Conservation (phyloP, 2,888 invertebrate genomes). For the Athalia circularis region DNA sequence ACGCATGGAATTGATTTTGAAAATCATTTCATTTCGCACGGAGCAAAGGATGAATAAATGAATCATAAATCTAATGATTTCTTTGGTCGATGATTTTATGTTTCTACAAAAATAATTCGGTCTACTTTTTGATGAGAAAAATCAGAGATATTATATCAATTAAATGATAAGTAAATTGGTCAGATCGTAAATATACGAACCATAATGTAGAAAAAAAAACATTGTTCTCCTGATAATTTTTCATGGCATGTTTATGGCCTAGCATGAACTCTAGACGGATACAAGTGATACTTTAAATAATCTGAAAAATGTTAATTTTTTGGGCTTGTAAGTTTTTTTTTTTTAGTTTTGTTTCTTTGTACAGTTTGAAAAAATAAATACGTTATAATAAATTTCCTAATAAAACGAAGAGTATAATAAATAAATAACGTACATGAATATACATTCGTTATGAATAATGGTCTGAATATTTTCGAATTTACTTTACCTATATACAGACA, state of each 20-base stretch:
- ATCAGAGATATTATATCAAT: too few relatives aligned
- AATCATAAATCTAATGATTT: neutral
- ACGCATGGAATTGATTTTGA: neutral
- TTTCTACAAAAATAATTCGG: neutral
- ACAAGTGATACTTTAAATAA: constrained; percentile 47
- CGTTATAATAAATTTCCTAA: neutral
- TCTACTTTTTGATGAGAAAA: neutral
- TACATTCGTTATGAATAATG: too few relatives aligned
- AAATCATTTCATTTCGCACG: neutral
- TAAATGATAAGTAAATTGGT: too few relatives aligned
- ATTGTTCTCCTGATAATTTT: too few relatives aligned
- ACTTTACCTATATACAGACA: neutral
- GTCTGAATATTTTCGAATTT: neutral
- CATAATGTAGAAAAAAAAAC: too few relatives aligned
- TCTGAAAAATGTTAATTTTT: neutral
- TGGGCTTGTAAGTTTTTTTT: neutral
- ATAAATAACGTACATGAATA: neutral
- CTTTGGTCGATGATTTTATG: neutral
- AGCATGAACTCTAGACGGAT: constrained; percentile 8
- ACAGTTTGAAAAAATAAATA: neutral
- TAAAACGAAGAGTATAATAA: neutral
- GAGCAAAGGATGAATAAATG: neutral
- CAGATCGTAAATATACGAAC: too few relatives aligned
- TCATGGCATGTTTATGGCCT: too few relatives aligned
- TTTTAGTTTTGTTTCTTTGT: neutral